Evolutionary conservation across 64 coral and sea anemone species (phyloP).

Genomic region (Montipora sp.): DNA sequence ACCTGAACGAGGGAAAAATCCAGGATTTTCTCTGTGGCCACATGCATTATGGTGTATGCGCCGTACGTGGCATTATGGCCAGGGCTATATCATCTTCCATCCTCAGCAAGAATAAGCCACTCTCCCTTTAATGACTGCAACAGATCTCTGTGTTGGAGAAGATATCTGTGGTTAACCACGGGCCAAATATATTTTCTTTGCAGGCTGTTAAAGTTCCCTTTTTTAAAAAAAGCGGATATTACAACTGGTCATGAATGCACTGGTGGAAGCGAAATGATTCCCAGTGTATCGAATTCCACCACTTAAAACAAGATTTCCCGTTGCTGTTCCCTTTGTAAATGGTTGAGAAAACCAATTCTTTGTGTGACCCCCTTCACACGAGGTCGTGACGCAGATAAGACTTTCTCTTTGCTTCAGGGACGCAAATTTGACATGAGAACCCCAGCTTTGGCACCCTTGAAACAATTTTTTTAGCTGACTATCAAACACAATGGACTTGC

Average conservation of each 20-base stretch:
- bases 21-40: background rate
- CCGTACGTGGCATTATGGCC: slow-evolving; percentile 17
- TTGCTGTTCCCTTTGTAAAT: slow-evolving; percentile 1
- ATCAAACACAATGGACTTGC: slow-evolving; percentile 4
- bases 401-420: background rate
- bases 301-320: slow-evolving; percentile 15
- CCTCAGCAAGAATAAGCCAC: background rate
- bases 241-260: background rate
- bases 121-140: slow-evolving; percentile 22
- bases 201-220: background rate
- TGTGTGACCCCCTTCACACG: background rate
- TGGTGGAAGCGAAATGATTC: background rate
- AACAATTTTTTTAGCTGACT: slow-evolving; percentile 3
- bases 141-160: background rate
- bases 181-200: slow-evolving; percentile 9
- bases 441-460: slow-evolving; percentile 17
- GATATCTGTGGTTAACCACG: slow-evolving; percentile 13
- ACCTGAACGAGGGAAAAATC: background rate
- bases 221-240: background rate
- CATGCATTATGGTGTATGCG: slow-evolving; percentile 6
- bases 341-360: slow-evolving; percentile 28
- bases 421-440: background rate
- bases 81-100: slow-evolving; percentile 9
- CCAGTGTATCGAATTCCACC: background rate
- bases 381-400: background rate